Percentiles rank a stretch among this genome's conserved stretches.
These are phyloP conservation scores for Gallinago solitaria DNA, from an alignment of 2,797 vertebrate species.

Conservation along the genomic window DNA sequence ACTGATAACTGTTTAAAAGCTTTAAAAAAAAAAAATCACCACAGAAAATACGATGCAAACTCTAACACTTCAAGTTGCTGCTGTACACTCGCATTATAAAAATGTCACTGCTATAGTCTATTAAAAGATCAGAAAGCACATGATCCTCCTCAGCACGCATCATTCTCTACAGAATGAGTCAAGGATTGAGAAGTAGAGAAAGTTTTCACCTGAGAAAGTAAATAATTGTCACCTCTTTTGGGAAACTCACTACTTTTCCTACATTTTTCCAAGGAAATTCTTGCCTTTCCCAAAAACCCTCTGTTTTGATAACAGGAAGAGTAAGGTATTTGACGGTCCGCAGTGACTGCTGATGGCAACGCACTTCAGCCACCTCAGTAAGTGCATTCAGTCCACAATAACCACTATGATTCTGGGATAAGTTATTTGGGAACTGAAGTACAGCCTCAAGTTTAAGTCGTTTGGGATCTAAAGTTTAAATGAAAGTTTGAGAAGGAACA, in stretches of 20 bases:
- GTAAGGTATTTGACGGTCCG: background rate
- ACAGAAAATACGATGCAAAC: background rate
- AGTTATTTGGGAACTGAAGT: background rate
- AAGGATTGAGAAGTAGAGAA: background rate
- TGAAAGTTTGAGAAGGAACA: background rate
- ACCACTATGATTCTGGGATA: background rate
- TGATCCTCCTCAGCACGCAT: slow-evolving; percentile 43
- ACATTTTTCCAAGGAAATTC: background rate
- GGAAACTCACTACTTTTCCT: background rate
- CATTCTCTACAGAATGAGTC: slow-evolving; percentile 8
- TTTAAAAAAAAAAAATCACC: background rate
- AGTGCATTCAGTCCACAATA: background rate
- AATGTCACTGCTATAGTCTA: background rate
- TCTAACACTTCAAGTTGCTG: background rate
- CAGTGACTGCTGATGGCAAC: background rate
- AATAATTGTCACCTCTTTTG: background rate
- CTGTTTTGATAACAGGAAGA: background rate
- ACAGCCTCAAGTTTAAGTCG: background rate
- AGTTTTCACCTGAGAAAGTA: background rate
- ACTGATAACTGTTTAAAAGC: background rate
- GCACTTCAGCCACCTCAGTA: background rate
- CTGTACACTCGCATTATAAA: background rate
- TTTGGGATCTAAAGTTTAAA: background rate
- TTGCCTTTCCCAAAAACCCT: background rate
- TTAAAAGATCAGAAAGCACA: slow-evolving; percentile 56